Evolutionary conservation across 2,113 vertebrate species (phyloP).

Genomic region (Artemisiospiza belli): DNA sequence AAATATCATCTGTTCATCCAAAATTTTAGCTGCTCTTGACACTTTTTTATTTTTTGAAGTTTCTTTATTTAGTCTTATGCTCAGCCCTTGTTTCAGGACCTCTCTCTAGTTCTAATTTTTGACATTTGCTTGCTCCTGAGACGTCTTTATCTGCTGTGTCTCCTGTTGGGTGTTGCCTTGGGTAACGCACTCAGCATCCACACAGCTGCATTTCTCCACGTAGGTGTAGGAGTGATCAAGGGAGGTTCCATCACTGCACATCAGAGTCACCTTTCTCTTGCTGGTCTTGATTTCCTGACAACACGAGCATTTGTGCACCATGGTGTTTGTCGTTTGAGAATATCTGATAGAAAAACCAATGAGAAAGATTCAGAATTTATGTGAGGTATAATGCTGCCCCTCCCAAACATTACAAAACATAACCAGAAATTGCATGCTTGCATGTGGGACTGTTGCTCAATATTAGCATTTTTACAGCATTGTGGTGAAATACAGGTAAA

Average conservation of each 20-base stretch:
- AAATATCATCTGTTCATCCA: not conserved
- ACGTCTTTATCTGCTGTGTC: not conserved
- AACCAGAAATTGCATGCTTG: not conserved
- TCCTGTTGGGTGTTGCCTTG: not conserved
- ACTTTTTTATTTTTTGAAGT: not conserved
- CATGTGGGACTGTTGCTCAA: not conserved
- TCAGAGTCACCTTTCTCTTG: conserved; percentile 52
- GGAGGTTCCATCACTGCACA: conserved; percentile 34
- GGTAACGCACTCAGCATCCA: not conserved
- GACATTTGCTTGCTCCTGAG: not conserved
- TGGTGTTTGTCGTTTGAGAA: not conserved
- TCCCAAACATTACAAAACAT: not conserved
- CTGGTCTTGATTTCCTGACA: conserved; percentile 73
- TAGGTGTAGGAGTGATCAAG: conserved; percentile 54
- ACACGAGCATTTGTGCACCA: conserved; percentile 66
- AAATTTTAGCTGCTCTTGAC: conserved; percentile 36
- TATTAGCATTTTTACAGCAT: not conserved
- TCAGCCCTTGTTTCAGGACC: not conserved
- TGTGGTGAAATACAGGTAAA: not conserved
- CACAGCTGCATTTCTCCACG: conserved; percentile 74
- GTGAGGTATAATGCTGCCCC: not conserved
- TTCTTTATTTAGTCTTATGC: not conserved
- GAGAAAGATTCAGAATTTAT: not conserved
- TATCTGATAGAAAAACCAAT: conserved; percentile 65
- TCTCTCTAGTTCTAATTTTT: not conserved